Evolutionary conservation across 2,888 invertebrate genomes (phyloP), one percentile per base, ranked within the genome.

Genomic region (Tineola bisselliella): DNA sequence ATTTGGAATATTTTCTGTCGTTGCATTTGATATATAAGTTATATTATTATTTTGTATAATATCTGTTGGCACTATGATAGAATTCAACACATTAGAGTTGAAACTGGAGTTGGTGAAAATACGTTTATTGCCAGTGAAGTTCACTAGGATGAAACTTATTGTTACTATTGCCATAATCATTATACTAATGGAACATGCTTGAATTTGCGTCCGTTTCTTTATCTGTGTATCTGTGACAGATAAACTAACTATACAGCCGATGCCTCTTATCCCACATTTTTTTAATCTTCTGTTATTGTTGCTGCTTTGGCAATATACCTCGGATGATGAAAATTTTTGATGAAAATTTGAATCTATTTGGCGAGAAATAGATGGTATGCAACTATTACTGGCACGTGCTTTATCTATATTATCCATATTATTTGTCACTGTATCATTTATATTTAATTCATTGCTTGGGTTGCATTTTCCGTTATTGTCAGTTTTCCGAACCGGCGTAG

Each of bases 171-270:
- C 84, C 72, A 88, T 69, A 69, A 88, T 81, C 83, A 87, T 86
- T 70, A 87, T 77, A 77, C 84, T 86, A 76, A 87, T 84, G 81
- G 87, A 87, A 80, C 84, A 87, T 63, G 86, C 86, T 73, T 84
- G 84, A 71, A 88, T 84, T 74, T 84, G 86, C 65, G 81, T 87
- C 69, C 83, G 74, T 68, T 84, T 87, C 65, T 84, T 86, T 48
- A 84, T 74, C 62, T 81, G 76, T 67, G 77, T 82, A 67, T 87
- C 84, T 67, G 78, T 78, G 66, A 83, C 70, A 63, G 82, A 75
- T 67, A 86, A 81, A 68, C 84, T 81, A 58, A 88, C 74, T 61
- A 87, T 75, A 75, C 87, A 87, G 48, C 84, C 81, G 63, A 87
- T 77, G 64, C 86, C 84, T 72, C 80, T 82, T 18, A 87, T 72